A percentile compares a stretch with the other conserved stretches of the same genome.
Evolutionary conservation across 2,797 vertebrate species (phyloP).

Genomic region (Falco rusticolus): DNA sequence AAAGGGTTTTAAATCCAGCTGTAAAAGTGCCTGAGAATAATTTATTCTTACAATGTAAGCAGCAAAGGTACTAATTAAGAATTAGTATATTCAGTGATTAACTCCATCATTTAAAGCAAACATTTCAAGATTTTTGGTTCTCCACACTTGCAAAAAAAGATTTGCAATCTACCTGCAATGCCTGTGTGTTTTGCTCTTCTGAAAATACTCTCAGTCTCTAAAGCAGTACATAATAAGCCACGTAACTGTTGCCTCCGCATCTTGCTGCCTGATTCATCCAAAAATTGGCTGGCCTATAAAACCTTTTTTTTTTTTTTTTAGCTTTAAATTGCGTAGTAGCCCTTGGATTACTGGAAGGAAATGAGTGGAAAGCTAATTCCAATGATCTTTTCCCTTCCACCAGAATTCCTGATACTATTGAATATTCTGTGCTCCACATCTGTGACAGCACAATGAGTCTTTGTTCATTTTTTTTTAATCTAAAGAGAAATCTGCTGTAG

Average conservation of each 20-base stretch:
- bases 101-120: constrained; percentile 43
- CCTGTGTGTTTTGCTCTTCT: constrained; percentile 16
- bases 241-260: background rate
- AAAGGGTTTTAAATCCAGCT: constrained; percentile 34
- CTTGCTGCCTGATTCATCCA: constrained; percentile 14
- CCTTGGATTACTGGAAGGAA: constrained; percentile 37
- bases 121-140: constrained; percentile 53
- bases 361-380: constrained; percentile 34
- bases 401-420: constrained; percentile 38
- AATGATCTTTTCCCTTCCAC: constrained; percentile 43
- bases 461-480: constrained; percentile 65
- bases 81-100: constrained; percentile 49
- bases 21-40: constrained; percentile 50
- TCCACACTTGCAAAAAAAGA: background rate
- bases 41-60: constrained; percentile 42
- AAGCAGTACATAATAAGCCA: background rate
- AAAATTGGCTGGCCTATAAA: constrained; percentile 38
- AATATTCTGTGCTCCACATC: constrained; percentile 58
- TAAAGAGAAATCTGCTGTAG: constrained; percentile 47
- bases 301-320: background rate
- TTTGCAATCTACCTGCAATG: constrained; percentile 1
- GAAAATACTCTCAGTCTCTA: constrained; percentile 28
- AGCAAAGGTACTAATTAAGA: constrained; percentile 58
- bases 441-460: constrained; percentile 68
- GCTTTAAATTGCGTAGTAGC: constrained; percentile 34